These are phyloP conservation scores for Pangasianodon gigas DNA, from an alignment of 2,113 vertebrate species.

Conservation along the genomic window DNA sequence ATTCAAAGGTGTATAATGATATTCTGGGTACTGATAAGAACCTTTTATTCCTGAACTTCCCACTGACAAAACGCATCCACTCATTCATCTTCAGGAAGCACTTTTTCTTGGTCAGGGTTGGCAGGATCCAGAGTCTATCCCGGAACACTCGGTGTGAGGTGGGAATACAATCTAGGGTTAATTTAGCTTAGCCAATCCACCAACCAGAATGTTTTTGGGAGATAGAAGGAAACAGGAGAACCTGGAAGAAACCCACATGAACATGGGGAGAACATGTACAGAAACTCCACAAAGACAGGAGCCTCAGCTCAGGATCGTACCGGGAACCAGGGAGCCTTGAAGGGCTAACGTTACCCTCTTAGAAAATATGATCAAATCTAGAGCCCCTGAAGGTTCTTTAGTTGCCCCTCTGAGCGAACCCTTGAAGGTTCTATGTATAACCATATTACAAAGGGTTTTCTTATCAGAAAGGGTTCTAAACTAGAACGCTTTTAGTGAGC, in stretches of 20 bases:
- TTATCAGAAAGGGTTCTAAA: background rate
- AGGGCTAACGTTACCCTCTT: background rate
- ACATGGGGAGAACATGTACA: background rate
- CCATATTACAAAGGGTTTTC: too few relatives aligned
- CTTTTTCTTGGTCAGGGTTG: background rate
- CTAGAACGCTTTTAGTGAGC: background rate
- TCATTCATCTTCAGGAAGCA: background rate
- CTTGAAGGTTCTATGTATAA: background rate
- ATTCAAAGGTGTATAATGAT: background rate
- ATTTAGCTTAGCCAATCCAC: background rate
- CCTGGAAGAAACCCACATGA: background rate
- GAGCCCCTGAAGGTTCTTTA: background rate
- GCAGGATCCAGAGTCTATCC: background rate
- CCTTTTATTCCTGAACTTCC: background rate
- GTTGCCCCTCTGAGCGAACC: background rate
- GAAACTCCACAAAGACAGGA: background rate
- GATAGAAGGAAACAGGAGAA: background rate
- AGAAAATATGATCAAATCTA: background rate
- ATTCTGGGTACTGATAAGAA: background rate
- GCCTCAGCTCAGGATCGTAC: background rate
- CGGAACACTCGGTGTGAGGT: background rate
- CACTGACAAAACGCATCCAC: background rate
- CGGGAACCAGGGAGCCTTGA: background rate
- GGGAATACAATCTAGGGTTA: background rate
- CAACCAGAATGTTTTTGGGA: background rate